These are phyloP conservation scores for Deilephila elpenor DNA, from an alignment of 2,888 invertebrate genomes.

Conservation along the genomic window DNA sequence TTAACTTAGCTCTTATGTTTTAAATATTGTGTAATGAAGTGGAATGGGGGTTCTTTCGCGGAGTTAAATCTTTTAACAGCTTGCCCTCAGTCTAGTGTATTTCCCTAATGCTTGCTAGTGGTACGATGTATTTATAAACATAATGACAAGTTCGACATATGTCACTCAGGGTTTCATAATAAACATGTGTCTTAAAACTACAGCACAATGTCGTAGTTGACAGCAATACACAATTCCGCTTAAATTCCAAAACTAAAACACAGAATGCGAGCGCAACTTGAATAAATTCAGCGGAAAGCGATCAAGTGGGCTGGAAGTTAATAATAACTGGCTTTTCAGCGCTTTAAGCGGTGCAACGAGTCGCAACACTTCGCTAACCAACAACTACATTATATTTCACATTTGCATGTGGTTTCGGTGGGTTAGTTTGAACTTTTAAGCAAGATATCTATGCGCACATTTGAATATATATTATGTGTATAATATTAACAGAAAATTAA, in stretches of 20 bases:
- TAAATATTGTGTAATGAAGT: too few relatives aligned
- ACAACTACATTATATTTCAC: constrained; percentile 14
- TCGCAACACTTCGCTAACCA: not conserved
- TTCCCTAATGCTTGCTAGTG: too few relatives aligned
- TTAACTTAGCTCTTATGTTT: too few relatives aligned
- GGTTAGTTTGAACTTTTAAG: not conserved
- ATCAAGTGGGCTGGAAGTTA: constrained; percentile 14
- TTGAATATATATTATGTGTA: too few relatives aligned
- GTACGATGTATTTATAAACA: too few relatives aligned
- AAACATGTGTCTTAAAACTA: too few relatives aligned
- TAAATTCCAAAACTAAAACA: not conserved
- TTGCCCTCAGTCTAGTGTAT: too few relatives aligned
- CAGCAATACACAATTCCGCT: not conserved
- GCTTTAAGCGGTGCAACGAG: not conserved
- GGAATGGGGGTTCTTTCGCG: too few relatives aligned
- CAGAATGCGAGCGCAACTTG: not conserved
- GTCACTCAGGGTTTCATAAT: too few relatives aligned
- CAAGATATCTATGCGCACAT: not conserved
- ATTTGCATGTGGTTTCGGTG: not conserved
- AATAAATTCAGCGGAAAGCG: not conserved
- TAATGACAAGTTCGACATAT: too few relatives aligned
- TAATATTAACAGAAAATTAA: too few relatives aligned
- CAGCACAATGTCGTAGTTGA: not conserved
- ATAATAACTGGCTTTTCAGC: not conserved
- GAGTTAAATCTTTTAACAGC: too few relatives aligned